Evolutionary conservation across 2,797 vertebrate genomes (phyloP).

Genomic region (Crocidura indochinensis): DNA sequence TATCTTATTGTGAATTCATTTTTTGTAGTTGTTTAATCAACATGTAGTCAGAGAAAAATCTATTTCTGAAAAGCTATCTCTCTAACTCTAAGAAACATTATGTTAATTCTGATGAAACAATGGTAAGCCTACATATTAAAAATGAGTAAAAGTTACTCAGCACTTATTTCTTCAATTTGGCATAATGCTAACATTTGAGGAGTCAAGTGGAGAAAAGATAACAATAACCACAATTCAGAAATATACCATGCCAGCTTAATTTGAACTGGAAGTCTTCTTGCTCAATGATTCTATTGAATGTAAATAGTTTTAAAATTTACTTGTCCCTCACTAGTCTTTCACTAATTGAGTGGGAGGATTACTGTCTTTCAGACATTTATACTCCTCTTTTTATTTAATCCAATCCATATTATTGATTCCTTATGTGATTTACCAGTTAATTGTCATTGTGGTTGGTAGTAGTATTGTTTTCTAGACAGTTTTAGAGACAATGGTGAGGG

Average conservation of each 20-base stretch:
- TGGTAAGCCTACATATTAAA: background rate
- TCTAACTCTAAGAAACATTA: background rate
- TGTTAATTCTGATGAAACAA: background rate
- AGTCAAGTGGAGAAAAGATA: conserved; percentile 6
- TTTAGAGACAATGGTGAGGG: background rate
- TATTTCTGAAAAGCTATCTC: background rate
- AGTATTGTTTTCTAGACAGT: conserved; percentile 15
- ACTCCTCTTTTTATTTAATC: conserved; percentile 57
- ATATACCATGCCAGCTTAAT: background rate
- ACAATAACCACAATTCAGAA: background rate
- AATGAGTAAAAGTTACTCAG: background rate
- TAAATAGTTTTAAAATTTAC: conserved; percentile 26
- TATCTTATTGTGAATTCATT: conserved; percentile 10
- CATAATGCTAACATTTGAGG: background rate
- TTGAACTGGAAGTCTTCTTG: background rate
- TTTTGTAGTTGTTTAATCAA: conserved; percentile 30
- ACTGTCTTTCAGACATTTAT: conserved; percentile 16
- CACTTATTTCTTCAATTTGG: background rate
- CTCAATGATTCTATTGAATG: background rate
- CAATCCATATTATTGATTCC: conserved; percentile 44
- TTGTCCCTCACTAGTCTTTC: background rate
- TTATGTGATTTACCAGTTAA: conserved; percentile 61
- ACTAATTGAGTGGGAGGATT: conserved; percentile 29
- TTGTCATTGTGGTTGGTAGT: conserved; percentile 35
- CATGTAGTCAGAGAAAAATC: background rate